Evolutionary conservation across 2,113 vertebrate species (phyloP), one percentile per base, ranked within the genome.

Genomic region (Catharus minimus): DNA sequence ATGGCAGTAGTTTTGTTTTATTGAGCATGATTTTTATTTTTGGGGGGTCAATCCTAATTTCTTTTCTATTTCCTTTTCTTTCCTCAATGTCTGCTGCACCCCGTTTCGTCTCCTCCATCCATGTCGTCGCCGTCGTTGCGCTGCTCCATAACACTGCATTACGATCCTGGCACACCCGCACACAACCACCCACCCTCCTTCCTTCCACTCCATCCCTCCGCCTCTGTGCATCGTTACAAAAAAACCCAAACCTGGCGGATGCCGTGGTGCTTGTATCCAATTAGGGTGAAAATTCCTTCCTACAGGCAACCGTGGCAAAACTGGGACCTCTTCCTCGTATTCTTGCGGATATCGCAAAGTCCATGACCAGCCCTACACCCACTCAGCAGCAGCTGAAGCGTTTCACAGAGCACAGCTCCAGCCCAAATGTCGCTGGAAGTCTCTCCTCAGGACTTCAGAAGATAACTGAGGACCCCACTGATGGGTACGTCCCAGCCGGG

Each of bases 201-300:
- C 96, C 97, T 97, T 97, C 95, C 96, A 96, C 95, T 97, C 57
- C 97, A 96, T 92, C 97, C 97, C 90, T 97, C 95, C 96, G 77
- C 96, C 97, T 97, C 96, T 97, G 95, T 95, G 96, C 97, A 96
- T 96, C 96, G 90, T 79, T 95, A 86, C 97, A 56, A 56, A 55
- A 28, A 33, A 33, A 22, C 21, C 9, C 15, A 64, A 74, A 19
- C 61, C 86, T 95, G 97, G 72, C 93, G 98, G 97, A 97, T 97
- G 92, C 97, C 95, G 76, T 93, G 97, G 93, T 98, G 97, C 98
- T 97, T 97, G 96, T 97, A 95, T 97, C 98, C 97, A 98, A 97
- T 97, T 98, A 99, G 98, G 98, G 98, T 99, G 99, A 99, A 98
- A 99, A 99, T 98, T 99, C 99, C 98, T 99, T 99, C 98, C 99